Conservation (phyloP, 2,888 invertebrate species). For the Eubasilissa splendida region DNA sequence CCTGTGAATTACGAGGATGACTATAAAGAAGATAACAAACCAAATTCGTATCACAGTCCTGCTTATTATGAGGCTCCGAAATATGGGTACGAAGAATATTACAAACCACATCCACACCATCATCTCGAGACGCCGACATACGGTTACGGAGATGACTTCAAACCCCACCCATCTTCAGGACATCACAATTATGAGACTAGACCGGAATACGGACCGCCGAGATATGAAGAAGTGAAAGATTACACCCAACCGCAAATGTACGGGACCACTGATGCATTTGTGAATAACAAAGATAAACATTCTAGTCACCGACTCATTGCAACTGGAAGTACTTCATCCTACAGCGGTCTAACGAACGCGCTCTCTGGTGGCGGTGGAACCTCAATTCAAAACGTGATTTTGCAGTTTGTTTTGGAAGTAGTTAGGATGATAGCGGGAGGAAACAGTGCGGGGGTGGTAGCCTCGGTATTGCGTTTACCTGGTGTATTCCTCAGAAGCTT, state of each 20-base stretch:
- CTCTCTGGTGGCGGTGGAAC: too few relatives aligned
- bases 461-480: constrained; percentile 32
- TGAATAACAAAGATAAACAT: too few relatives aligned
- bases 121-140: not conserved
- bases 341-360: too few relatives aligned
- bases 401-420: constrained; percentile 64
- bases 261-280: too few relatives aligned
- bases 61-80: not conserved
- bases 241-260: not conserved
- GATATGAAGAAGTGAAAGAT: not conserved
- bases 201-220: constrained; percentile 5
- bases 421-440: constrained; percentile 64
- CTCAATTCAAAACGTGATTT: constrained; percentile 62
- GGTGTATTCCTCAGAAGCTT: constrained; percentile 61
- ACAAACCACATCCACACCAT: too few relatives aligned
- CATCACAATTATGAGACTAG: not conserved
- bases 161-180: not conserved
- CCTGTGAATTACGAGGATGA: not conserved
- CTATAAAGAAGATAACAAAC: not conserved
- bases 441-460: constrained; percentile 58
- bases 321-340: too few relatives aligned
- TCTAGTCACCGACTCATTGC: too few relatives aligned
- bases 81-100: not conserved
- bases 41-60: not conserved
- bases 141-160: not conserved